These are phyloP conservation scores for Drosophila mimetica DNA, from an alignment of 2,888 invertebrate species.

Conservation along the genomic window DNA sequence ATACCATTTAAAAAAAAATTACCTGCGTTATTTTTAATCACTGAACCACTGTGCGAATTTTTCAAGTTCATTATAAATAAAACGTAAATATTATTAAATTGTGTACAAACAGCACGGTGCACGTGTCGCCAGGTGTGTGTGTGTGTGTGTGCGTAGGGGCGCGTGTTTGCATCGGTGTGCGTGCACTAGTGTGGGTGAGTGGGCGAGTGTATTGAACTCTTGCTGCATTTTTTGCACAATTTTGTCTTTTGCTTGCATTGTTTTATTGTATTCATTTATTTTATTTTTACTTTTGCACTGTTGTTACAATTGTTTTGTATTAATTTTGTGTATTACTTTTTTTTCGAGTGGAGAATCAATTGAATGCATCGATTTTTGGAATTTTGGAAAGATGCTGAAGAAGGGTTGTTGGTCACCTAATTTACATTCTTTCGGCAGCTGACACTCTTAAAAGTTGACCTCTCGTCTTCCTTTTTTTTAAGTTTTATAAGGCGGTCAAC, in stretches of 20 bases:
- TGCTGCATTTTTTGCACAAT: conserved; percentile 76
- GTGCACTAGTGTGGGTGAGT: conserved; percentile 43
- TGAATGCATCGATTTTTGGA: conserved; percentile 3
- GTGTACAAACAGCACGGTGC: conserved; percentile 56
- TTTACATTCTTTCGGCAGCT: conserved; percentile 44
- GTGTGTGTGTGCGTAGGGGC: conserved; percentile 22
- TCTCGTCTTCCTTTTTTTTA: conserved; percentile 30
- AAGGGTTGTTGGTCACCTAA: conserved; percentile 7
- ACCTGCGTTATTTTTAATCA: background rate
- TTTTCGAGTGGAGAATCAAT: conserved; percentile 5
- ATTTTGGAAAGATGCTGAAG: conserved; percentile 3
- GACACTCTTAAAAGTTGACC: conserved; percentile 33
- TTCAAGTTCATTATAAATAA: conserved; percentile 78
- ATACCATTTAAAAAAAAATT: too few relatives aligned
- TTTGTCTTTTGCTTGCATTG: conserved; percentile 27
- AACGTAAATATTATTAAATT: conserved; percentile 80
- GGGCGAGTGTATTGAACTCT: conserved; percentile 75
- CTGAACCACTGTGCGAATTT: conserved; percentile 46
- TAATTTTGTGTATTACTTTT: conserved; percentile 31
- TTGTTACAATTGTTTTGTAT: conserved; percentile 53
- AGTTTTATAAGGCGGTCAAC: conserved; percentile 67
- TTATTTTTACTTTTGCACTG: conserved; percentile 32
- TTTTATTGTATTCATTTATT: conserved; percentile 31
- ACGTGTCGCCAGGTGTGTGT: conserved; percentile 32
- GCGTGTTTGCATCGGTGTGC: conserved; percentile 38